Evolutionary conservation across 2,888 invertebrate species (phyloP), one percentile per base, ranked within the genome.

Genomic region (Drepana falcataria): DNA sequence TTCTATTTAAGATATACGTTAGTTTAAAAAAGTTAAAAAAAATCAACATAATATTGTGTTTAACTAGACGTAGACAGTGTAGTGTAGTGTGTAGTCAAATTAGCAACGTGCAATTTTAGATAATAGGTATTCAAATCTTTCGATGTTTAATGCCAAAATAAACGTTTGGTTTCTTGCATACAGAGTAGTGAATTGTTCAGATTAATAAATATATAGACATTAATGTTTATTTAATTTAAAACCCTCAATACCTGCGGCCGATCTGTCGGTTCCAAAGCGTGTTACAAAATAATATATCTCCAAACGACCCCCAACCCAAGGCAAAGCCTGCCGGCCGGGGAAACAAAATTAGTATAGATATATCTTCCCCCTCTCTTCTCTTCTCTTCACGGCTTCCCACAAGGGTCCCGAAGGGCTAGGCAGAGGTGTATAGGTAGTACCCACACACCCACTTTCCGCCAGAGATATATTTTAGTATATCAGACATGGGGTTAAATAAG

Each of bases 71-170:
- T 66, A 70, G 58, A 67, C 65, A 61, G 70, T 63, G 60, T 77
- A 61, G 70, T 63, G 60, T 77, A 77, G 62, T 60, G 69, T 60
- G 49, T 71, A 74, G 71, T 69, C 64, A 40, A 40, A 68, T 64
- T 77, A 81, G 83, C 82, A 81, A 79, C 78, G 90, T 90, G 90
- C 90, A 90, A 90, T 90, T 80, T 87, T 88, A 89, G 87, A 65
- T 71, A 63, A 64, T 88, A 85, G 79, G 76, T 37, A 21, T 21
- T 21, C 63, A 71, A 71, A 71, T 74, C 44, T 75, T 78, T 75
- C 77, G 70, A 80, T 78, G 76, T 79, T 82, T 79, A 83, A 84
- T 79, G 83, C 89, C 87, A 88, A 85, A 85, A 82, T 72, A 69
- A 67, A 59, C 77, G 73, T 80, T 88, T 88, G 85, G 89, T 81